Base-by-base conservation (phyloP, 2,888 invertebrate species). In the Dinocampus coccinellae region DNA sequence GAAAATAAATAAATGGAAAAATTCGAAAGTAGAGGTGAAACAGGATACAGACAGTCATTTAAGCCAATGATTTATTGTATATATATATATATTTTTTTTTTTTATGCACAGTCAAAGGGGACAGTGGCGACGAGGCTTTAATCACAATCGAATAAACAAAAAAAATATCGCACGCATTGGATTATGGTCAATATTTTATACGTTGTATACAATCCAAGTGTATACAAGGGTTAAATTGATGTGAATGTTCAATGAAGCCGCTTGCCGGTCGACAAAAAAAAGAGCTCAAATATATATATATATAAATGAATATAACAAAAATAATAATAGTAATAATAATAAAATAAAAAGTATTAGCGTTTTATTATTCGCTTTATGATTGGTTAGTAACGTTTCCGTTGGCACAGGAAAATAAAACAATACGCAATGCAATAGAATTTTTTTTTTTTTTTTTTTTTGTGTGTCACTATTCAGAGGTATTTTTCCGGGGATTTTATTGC, bases 161-260 rank as follows among this genome's bases (percentile, higher is more conserved):
- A 42, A 42, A 62, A 34, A 20, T 24, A 39, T 39, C 61, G 24
- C 34, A 7, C 20, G 16, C 47, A 47, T 16, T 47, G 16, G 47
- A n/a, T 47, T 47, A 16, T n/a, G 47, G 47, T 16, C 16, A 9
- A 34, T 34, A 22, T 26, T n/a, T 16, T 29, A 9, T 22, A 10
- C 60, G 11, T 10, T 34, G 33, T 60, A 60, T 16, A 60, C 34
- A 33, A 6, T 62, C n/a, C 24, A 29, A 13, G 39, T 26, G 26
- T 9, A 24, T 55, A 24, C 55, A 26, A 62, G n/a, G 9, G 61
- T 24, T 62, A 39, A 62, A 62, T 24, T 39, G 61, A 62, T 29
- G 61, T 11, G 61, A 61, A 29, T 42, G 39, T 62, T 62, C 61
- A 62, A 62, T 39, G 61, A 62, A 62, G 39, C 24, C 42, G 39